Percentiles rank a stretch among this genome's conserved stretches.
These are phyloP conservation scores for Anolis apletophallus DNA, from an alignment of 2,797 vertebrate species.

Conservation along the genomic window DNA sequence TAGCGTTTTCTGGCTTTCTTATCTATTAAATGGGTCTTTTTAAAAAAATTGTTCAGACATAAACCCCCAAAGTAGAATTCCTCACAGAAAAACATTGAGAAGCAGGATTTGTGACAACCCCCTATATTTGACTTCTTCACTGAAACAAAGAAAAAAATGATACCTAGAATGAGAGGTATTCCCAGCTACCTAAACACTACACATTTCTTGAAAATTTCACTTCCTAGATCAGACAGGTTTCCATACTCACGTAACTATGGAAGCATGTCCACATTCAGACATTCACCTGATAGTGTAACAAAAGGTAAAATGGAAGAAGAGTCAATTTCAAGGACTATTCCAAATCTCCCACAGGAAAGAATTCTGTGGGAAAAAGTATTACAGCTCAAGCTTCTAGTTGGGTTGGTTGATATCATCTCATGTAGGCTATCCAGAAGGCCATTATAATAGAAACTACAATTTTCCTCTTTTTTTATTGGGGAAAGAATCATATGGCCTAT, in stretches of 20 bases:
- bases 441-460: not conserved
- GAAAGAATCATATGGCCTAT: too few species aligned
- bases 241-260: not conserved
- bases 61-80: not conserved
- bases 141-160: not conserved
- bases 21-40: not conserved
- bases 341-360: not conserved
- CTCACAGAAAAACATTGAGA: not conserved
- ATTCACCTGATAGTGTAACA: not conserved
- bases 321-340: not conserved
- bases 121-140: not conserved
- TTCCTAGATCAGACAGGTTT: not conserved
- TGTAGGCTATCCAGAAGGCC: too few species aligned
- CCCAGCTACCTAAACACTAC: not conserved
- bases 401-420: not conserved
- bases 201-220: not conserved
- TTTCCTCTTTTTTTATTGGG: not conserved
- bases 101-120: not conserved
- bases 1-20: not conserved
- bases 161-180: not conserved
- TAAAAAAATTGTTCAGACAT: not conserved
- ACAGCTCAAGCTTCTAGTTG: not conserved
- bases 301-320: not conserved
- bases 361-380: not conserved
- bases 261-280: not conserved